These are phyloP conservation scores for Ochotona princeps DNA, from an alignment of 2,113 vertebrate genomes.

Conservation along the genomic window DNA sequence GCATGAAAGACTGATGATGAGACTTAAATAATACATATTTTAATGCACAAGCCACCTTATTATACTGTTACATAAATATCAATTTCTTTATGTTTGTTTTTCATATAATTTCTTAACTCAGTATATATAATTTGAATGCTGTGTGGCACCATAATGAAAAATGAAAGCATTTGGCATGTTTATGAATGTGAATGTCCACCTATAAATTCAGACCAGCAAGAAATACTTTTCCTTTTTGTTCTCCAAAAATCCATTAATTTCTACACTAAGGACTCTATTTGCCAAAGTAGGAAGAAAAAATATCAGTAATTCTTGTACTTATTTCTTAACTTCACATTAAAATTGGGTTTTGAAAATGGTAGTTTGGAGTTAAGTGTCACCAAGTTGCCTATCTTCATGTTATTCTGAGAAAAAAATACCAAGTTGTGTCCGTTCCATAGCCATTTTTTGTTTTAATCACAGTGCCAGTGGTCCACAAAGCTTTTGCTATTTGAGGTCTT, in stretches of 20 bases:
- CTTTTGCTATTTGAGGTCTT: background rate
- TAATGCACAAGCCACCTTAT: background rate
- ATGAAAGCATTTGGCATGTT: background rate
- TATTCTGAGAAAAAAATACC: background rate
- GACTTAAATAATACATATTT: background rate
- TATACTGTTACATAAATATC: background rate
- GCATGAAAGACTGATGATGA: background rate
- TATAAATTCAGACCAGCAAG: background rate
- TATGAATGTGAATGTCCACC: background rate
- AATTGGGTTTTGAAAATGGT: background rate
- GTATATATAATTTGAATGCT: background rate
- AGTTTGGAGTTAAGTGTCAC: background rate
- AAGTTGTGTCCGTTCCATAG: background rate
- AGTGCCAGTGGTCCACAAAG: background rate
- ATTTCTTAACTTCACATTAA: background rate
- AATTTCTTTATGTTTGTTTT: background rate
- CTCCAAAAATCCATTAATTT: slow-evolving; percentile 16
- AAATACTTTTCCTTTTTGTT: background rate
- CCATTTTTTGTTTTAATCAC: background rate
- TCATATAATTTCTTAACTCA: background rate
- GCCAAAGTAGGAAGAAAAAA: background rate
- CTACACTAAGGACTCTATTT: background rate
- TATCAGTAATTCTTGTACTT: background rate
- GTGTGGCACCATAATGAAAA: background rate
- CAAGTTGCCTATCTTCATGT: background rate